phyloP scores from a whole-genome alignment of 2,113 vertebrate genomes.

The Mobula hypostoma region DNA sequence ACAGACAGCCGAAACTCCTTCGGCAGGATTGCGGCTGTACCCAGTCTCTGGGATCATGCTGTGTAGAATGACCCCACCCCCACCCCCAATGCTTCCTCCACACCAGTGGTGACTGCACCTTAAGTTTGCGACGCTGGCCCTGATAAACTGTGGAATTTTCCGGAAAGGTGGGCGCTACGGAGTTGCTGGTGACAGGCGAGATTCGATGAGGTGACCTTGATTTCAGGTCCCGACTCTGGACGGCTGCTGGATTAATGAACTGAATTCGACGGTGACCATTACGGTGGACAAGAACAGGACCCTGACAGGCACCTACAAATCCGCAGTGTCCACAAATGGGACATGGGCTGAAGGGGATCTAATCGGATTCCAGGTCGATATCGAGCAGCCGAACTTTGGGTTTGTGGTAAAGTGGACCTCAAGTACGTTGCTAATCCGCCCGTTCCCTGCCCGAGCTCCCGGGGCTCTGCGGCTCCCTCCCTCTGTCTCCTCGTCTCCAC shows the following conservation, averaged over 20 bases:
- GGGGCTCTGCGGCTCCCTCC: not conserved
- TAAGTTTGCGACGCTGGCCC: too few relatives aligned
- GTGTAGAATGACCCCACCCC: too few relatives aligned
- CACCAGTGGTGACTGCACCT: too few relatives aligned
- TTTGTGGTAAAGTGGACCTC: not conserved
- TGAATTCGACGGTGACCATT: rapidly evolving
- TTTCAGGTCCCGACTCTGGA: rapidly evolving
- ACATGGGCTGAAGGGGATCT: rapidly evolving
- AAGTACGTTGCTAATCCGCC: not conserved
- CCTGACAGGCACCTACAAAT: rapidly evolving
- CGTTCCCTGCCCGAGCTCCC: not conserved
- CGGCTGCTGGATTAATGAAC: not conserved
- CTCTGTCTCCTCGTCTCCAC: too few relatives aligned
- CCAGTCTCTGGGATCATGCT: too few relatives aligned
- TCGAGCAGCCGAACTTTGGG: not conserved
- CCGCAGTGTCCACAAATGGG: not conserved
- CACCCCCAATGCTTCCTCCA: too few relatives aligned
- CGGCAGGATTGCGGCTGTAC: too few relatives aligned
- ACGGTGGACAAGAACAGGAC: too few relatives aligned
- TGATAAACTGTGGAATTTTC: not conserved
- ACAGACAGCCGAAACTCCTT: too few relatives aligned
- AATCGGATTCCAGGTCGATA: not conserved
- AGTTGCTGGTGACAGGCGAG: not conserved
- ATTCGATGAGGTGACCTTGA: not conserved
- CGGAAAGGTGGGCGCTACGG: not conserved